Evolutionary conservation across 1,140 invertebrate species (phyloP), one percentile per base, ranked within the genome.

Genomic region (Neuroterus valhalla): DNA sequence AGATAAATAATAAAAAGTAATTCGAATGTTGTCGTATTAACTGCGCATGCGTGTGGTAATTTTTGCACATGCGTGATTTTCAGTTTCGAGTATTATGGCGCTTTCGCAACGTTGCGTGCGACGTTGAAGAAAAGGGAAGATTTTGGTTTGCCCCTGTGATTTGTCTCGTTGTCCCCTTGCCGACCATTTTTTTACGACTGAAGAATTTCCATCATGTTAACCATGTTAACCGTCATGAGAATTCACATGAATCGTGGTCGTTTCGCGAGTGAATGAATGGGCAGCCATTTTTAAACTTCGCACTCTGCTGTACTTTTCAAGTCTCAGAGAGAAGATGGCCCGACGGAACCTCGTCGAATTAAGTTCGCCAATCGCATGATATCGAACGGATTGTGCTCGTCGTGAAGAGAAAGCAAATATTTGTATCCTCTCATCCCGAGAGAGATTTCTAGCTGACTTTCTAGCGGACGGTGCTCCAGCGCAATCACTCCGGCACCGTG

Each of bases 261-360:
- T 62, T 62, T 62, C 52, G 70, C 55, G 70, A 70, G 48, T 72
- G 75, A 68, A 80, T 78, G 71, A 73, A 78, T 76, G 19, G 83
- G 80, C 82, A 86, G 85, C 85, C 85, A 86, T 86, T 85, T 86
- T 84, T 85, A 86, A 86, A 86, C 84, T 82, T 78, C 83, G 81
- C 78, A 81, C 77, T 74, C 84, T 68, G 81, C 74, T 79, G 73
- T 75, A 78, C 77, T 76, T 79, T 73, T 81, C 69, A 77, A 82
- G 52, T 74, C 78, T 77, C 77, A 62, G 21, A 69, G 44, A 52
- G 38, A 23, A 75, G 44, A 75, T 79, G 76, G 77, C 81, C 68
- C 21, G 79, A 78, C 77, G 52, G 78, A 73, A 68, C 78, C 52
- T 50, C 17, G 48, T 73, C 23, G 50, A n/a, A 77, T 75, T 52